Base-by-base conservation (phyloP, 2,797 vertebrate species). In the Tenualosa thibaudeaui region DNA sequence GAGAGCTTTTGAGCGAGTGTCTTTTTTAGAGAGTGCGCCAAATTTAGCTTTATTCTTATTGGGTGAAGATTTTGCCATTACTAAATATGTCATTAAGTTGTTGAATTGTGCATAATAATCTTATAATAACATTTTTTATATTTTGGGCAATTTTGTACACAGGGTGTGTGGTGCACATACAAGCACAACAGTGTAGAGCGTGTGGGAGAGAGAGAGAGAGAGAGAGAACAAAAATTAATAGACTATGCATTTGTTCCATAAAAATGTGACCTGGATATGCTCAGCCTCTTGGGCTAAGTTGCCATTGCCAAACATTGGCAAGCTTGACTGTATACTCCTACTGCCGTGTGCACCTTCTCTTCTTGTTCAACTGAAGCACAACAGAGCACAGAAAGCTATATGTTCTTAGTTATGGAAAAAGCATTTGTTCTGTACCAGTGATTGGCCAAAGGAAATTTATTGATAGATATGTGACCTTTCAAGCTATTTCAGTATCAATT, bases 1-100 rank as follows among this genome's bases (percentile, higher is more conserved):
- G 92, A 92, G 90, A 90, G 83, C 91, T 88, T 90, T 40, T 75
- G 13, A 75, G 43, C 5, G 89, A 93, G 91, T 92, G 86, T 88
- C 89, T 88, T 86, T 88, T 75, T 75, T 37, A 40, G 68, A 75
- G 68, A 75, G 40, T 75, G 15, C 3, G 17, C 87, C 1, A 85
- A 87, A 85, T 91, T 93, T 91, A 92, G 93, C 89, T 90, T 60
- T 86, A 90, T 90, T 90, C 88, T 43, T 13, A 40, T 43, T 37
- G 68, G 68, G 31, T 75, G 40, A 40, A 71, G 12, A 71, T 40
- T 3, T 75, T 75, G 37, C 68, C 37, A 75, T 75, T 75, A 40
- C 68, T 75, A 75, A 75, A 43, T 43, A 75, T 19, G 68, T 75
- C 31, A 75, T 75, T 75, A 75, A 43, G 68, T 40, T 75, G 68